Percentiles rank a stretch among this genome's conserved stretches.
phyloP scores from a whole-genome alignment of 2,113 vertebrate species.

The Cryptotis parvus region DNA sequence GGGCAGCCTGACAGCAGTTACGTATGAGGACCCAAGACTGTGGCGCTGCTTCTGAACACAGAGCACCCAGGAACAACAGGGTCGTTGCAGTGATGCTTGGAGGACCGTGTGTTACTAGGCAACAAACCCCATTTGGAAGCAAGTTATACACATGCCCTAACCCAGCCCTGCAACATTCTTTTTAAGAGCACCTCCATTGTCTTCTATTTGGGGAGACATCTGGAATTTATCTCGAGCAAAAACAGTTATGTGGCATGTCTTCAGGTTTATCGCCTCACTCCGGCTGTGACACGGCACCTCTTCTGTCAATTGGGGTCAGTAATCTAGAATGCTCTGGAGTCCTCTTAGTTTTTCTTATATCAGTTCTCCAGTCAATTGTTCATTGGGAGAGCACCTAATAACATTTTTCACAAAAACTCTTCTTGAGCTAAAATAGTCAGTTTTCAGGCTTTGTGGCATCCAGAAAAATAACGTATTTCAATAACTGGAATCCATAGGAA shows the following conservation, averaged over 20 bases:
- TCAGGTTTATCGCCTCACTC: background rate
- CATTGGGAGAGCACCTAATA: conserved; percentile 8
- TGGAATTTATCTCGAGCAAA: conserved; percentile 4
- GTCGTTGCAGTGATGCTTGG: too few species aligned
- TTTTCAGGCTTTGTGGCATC: background rate
- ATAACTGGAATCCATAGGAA: background rate
- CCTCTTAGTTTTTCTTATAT: background rate
- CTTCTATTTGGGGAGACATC: background rate
- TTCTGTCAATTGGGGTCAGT: background rate
- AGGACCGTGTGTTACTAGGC: too few species aligned
- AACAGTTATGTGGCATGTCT: background rate
- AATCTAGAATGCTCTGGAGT: background rate
- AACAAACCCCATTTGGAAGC: too few species aligned
- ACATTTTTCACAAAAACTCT: background rate
- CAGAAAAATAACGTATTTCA: background rate
- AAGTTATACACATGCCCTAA: too few species aligned
- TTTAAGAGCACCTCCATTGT: background rate
- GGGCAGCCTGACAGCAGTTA: too few species aligned
- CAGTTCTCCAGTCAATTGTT: background rate
- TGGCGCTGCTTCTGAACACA: too few species aligned
- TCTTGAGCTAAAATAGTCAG: conserved; percentile 16
- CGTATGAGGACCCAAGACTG: too few species aligned
- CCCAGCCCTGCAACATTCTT: background rate
- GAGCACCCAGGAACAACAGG: too few species aligned
- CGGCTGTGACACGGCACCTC: background rate